Conservation (phyloP, 2,797 vertebrate species). For the Falco peregrinus region DNA sequence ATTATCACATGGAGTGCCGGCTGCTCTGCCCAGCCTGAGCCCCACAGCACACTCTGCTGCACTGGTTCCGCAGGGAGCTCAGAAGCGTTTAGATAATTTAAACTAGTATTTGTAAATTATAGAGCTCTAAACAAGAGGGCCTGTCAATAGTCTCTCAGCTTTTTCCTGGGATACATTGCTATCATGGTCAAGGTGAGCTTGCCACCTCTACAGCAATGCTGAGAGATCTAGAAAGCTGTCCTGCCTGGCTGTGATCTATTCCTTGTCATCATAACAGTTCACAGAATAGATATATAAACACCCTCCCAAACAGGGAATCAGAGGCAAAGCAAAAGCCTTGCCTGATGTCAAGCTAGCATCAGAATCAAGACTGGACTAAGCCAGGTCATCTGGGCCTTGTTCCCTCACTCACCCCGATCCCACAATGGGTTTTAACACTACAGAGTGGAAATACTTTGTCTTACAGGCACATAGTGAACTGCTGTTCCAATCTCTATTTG, state of each 20-base stretch:
- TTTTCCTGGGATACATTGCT: neutral
- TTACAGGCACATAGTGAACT: neutral
- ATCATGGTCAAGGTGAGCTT: neutral
- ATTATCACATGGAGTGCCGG: neutral
- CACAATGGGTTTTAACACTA: neutral
- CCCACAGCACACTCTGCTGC: neutral
- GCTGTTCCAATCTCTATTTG: slow-evolving; percentile 53
- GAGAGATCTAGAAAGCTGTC: neutral
- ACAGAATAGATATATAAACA: neutral
- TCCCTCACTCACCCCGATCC: neutral
- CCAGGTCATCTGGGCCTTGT: accelerated
- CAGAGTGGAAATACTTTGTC: neutral
- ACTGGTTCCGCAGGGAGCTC: neutral
- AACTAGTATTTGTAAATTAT: accelerated
- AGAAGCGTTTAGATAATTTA: neutral
- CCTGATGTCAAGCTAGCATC: neutral
- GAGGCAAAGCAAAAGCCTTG: neutral
- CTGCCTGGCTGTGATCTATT: neutral
- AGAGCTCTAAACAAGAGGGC: neutral
- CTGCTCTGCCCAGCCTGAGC: neutral
- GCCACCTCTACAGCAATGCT: accelerated
- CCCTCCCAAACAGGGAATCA: neutral
- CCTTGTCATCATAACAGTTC: neutral
- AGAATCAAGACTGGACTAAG: neutral
- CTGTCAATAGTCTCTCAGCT: neutral